Evolutionary conservation across 2,113 vertebrate genomes (phyloP), one percentile per base, ranked within the genome.

Genomic region (Pavo muticus): DNA sequence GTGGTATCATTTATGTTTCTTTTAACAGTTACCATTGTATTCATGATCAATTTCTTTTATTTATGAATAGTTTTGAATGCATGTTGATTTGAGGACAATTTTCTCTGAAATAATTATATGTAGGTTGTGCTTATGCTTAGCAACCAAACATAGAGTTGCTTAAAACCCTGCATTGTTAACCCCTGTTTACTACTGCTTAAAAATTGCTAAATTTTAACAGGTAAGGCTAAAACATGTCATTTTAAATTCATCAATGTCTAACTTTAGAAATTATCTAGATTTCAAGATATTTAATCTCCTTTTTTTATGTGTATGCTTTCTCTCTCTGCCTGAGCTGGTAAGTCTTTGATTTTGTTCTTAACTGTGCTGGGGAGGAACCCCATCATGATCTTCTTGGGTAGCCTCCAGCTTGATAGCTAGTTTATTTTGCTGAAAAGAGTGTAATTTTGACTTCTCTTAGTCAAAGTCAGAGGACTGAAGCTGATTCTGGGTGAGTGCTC

Each of bases 1-100:
- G 74, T 6, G 75, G 91, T 97, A 94, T 90, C 0, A 20, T 39
- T 93, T 96, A 91, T 68, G 15, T 95, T 97, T 87, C 70, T 75
- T 32, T 87, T 60, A 72, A 42, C 35, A 85, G 24, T 68, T 70
- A 30, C 27, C 9, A 6, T 69, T 81, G 29, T 64, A 42, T 72
- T 68, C 2, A 65, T 14, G 8, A 64, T 59, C 6, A n/a, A 2
- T 61, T 63, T 47, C 11, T 67, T 25, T 79, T 52, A 42, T 71
- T 87, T 85, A 24, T 80, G 68, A 65, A 77, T 11, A 67, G 8
- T 75, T 96, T 91, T 75, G 37, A 39, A 78, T 77, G 48, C n/a
- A 35, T 29, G 5, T 42, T 40, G n/a, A 0, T 83, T 86, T 90
- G 73, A 18, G 14, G 18, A 44, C 61, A 10, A 37, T 90, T 80